Evolutionary conservation across 2,113 vertebrate species (phyloP).

Genomic region (Trichechus manatus): DNA sequence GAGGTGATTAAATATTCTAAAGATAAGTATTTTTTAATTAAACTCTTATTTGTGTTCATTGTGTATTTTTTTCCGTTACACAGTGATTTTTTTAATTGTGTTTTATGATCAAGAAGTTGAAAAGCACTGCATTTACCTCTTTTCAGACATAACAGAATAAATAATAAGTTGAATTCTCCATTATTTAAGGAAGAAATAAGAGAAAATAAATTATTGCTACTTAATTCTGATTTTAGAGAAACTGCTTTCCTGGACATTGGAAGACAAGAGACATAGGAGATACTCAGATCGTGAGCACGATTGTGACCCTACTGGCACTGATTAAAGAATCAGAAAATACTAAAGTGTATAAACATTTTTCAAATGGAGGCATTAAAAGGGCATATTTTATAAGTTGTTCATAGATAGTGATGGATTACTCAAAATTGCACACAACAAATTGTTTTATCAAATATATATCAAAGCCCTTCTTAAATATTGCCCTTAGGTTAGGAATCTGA

Average conservation of each 20-base stretch:
- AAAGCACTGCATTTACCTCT: not conserved
- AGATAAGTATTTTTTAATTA: not conserved
- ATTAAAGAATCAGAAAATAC: not conserved
- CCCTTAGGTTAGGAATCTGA: not conserved
- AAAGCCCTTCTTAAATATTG: not conserved
- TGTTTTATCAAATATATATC: not conserved
- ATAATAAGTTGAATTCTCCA: not conserved
- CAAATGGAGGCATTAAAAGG: not conserved
- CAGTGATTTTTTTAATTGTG: no score
- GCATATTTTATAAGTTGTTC: not conserved
- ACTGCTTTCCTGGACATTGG: not conserved
- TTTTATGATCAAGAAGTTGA: not conserved
- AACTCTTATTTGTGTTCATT: not conserved
- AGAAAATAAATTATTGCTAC: not conserved
- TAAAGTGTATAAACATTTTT: not conserved
- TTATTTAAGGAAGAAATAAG: not conserved
- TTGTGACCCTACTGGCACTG: not conserved
- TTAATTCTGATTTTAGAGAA: not conserved
- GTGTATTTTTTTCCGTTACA: not conserved
- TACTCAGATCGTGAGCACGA: not conserved
- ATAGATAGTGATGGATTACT: not conserved
- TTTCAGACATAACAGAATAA: not conserved
- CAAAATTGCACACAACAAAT: not conserved
- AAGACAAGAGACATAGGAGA: not conserved
- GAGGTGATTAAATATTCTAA: not conserved